These are phyloP conservation scores for Eilema caniola DNA, from an alignment of 2,888 invertebrate genomes.

Conservation along the genomic window DNA sequence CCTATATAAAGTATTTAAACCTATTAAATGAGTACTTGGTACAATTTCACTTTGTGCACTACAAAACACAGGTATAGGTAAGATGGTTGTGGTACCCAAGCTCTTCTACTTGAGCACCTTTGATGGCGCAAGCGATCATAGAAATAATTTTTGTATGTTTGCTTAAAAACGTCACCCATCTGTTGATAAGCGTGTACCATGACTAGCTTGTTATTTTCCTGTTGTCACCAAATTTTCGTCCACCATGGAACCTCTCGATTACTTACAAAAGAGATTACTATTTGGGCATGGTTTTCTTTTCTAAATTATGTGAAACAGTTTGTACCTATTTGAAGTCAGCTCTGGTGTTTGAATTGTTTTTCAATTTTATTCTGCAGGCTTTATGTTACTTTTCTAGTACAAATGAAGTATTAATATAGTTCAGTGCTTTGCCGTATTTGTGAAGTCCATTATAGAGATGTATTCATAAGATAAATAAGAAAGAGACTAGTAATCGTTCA, in stretches of 20 bases:
- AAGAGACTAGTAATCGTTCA: constrained; percentile 41
- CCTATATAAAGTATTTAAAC: too few relatives aligned
- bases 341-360: background rate
- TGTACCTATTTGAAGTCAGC: background rate
- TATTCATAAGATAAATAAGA: constrained; percentile 21
- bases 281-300: background rate
- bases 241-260: background rate
- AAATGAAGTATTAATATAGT: background rate
- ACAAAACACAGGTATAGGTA: too few relatives aligned
- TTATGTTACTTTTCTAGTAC: background rate
- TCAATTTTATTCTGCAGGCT: background rate
- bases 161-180: background rate
- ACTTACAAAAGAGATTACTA: background rate
- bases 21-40: too few relatives aligned
- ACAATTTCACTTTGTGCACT: too few relatives aligned
- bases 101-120: background rate
- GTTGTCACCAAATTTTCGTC: background rate
- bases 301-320: background rate
- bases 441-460: background rate
- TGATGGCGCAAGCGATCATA: background rate
- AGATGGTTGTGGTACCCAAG: too few relatives aligned
- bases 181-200: background rate
- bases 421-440: too few relatives aligned
- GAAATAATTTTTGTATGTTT: background rate
- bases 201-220: background rate